Base-by-base conservation (phyloP, 2,797 vertebrate species). In the Carduelis carduelis region DNA sequence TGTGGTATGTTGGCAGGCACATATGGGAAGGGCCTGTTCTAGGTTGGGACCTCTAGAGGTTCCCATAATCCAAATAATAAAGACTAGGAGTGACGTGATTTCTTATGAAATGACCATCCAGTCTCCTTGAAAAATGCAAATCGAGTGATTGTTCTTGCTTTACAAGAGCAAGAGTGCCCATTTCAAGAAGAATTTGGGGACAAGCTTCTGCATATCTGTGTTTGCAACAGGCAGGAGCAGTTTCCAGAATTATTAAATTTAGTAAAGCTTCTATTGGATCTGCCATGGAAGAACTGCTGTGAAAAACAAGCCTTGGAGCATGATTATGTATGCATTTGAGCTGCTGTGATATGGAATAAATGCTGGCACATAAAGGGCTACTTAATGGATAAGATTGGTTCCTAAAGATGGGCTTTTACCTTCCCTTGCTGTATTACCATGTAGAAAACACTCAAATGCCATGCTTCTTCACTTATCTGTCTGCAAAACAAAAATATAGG, bases 51-150 rank as follows among this genome's bases (percentile, higher is more conserved):
- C 95, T 95, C 85, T 96, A 91, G 91, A 93, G 94, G 89, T 90
- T 96, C 93, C 89, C 70, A 79, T 90, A 93, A 61, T 94, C 89
- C 79, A 94, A 83, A 84, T 66, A 89, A 92, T 89, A 78, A 89
- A 66, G 43, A 72, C 53, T 83, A 24, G 26, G 22, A 78, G 43
- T 61, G 69, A 37, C 14, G 4, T 34, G 35, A 71, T 81, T 78
- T 69, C 72, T 61, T 55, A 15, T 37, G 39, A 85, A 71, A 52
- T 65, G 43, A 37, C 71, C 20, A 12, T 53, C 23, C 37, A 24
- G 3, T 69, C 21, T 69, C 34, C 61, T 68, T 47, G 34, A 61
- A 19, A 53, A 46, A 44, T 52, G 35, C 34, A 64, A 84, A 60
- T 12, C 24, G 37, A 53, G 44, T 44, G 55, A 37, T 47, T 86